Base-by-base conservation (phyloP, 2,797 vertebrate genomes). In the Rhinophrynus dorsalis region DNA sequence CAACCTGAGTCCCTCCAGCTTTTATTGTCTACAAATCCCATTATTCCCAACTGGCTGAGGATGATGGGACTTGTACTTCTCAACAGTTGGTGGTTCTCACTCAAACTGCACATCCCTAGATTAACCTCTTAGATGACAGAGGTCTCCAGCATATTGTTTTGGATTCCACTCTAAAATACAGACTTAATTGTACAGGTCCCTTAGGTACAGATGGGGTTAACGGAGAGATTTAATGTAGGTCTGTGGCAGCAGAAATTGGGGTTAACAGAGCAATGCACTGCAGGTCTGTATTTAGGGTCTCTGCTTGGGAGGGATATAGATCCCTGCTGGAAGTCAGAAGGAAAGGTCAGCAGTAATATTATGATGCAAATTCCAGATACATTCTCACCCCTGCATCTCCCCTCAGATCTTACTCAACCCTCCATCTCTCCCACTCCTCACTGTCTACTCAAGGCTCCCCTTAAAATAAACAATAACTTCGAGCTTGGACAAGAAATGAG, bases 391-490 rank as follows among this genome's bases (percentile, higher is more conserved):
- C 67, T 47, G 42, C 67, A 50, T 30, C 66, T 59, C 40, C 50
- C 45, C 50, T 47, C 59, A 35, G 60, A 60, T 10, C 15, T 30
- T 30, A 18, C 26, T 32, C 27, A 33, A 3, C n/a, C 33, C 56
- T 40, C 35, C 45, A 68, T 40, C 26, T 24, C 57, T 17, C 12
- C 56, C 10, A 11, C n/a, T 5, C 27, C 42, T 8, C 20, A 20
- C 20, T 57, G 44, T 44, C 65, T 35, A 50, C 55, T 67, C 48
- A 12, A 59, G 30, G 10, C 21, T 48, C 52, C 80, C 78, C 80
- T 81, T 81, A 82, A 75, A 78, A 79, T 82, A 85, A 84, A 78
- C 83, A 86, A 82, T 23, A 45, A 81, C 82, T 79, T 79, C 77
- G 78, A 71, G 79, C 78, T 83, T 73, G 81, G 79, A 80, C 77